phyloP scores from a whole-genome alignment of 2,797 vertebrate species.

The Chaetophractus vellerosus region DNA sequence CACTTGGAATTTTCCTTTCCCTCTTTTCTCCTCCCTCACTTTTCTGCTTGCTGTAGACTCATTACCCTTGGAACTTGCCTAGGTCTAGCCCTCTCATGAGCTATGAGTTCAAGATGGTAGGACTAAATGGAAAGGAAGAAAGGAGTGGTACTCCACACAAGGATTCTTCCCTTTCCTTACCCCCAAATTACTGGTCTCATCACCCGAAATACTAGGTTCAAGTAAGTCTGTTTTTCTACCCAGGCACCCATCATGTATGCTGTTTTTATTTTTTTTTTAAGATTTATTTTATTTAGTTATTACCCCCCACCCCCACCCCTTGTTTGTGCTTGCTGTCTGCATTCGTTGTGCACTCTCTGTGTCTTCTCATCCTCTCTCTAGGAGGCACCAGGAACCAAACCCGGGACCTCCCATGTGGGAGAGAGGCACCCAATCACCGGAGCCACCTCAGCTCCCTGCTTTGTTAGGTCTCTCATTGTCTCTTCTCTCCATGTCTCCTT shows the following conservation, averaged over 20 bases:
- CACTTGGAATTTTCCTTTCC: slow-evolving; percentile 42
- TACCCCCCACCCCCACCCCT: too few species aligned
- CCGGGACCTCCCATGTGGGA: too few species aligned
- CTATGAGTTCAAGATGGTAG: not conserved
- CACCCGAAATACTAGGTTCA: not conserved
- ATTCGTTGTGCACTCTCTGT: too few species aligned
- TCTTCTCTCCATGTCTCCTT: too few species aligned
- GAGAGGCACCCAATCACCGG: too few species aligned
- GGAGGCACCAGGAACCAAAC: too few species aligned
- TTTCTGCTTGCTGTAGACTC: slow-evolving; percentile 35
- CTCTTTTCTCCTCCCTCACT: not conserved
- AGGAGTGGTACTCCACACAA: not conserved
- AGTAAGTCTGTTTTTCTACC: slow-evolving; percentile 7
- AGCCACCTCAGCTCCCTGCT: too few species aligned
- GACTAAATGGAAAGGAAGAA: slow-evolving; percentile 26
- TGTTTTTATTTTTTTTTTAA: too few species aligned
- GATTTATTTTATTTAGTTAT: too few species aligned
- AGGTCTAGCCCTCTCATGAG: not conserved
- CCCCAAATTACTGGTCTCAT: not conserved
- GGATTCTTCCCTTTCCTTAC: not conserved
- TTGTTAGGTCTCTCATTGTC: too few species aligned
- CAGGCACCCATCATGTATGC: not conserved
- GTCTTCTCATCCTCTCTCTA: too few species aligned
- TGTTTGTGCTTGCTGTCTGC: too few species aligned
- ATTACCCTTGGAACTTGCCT: slow-evolving; percentile 13